phyloP scores from a whole-genome alignment of 2,797 vertebrate species.

The Chaetodon trifasciatus region DNA sequence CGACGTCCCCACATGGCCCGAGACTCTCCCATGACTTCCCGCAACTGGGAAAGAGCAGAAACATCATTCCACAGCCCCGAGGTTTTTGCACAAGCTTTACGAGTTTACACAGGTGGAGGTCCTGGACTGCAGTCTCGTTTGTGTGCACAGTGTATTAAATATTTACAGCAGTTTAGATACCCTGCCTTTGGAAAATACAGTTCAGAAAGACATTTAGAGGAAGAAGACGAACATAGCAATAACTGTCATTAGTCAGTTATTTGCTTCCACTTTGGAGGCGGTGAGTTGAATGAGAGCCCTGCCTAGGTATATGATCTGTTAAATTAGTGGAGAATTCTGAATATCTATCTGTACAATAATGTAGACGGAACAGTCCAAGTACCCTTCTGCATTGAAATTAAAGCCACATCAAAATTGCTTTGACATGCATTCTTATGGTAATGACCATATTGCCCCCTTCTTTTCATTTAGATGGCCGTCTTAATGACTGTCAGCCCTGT shows the following conservation, averaged over 20 bases:
- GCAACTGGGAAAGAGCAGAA: constrained; percentile 48
- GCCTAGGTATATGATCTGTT: constrained; percentile 60
- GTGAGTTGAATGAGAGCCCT: constrained; percentile 50
- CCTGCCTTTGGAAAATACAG: constrained; percentile 50
- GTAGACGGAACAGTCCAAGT: constrained; percentile 45
- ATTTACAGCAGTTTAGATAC: constrained; percentile 73
- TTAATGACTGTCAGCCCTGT: constrained; percentile 68
- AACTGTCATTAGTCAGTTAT: constrained; percentile 53
- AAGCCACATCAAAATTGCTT: constrained; percentile 74
- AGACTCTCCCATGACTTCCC: constrained; percentile 58
- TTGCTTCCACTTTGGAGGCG: constrained; percentile 47
- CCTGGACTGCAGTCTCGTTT: constrained; percentile 55
- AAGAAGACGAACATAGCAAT: constrained; percentile 22
- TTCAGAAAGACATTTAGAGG: constrained; percentile 40
- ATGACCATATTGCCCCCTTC: constrained; percentile 51
- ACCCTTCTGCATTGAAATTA: constrained; percentile 65
- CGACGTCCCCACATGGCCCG: constrained; percentile 64
- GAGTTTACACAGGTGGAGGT: constrained; percentile 80
- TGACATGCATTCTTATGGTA: constrained; percentile 81
- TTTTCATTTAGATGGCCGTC: constrained; percentile 67
- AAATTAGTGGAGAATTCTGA: constrained; percentile 63
- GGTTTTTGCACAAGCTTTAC: constrained; percentile 57
- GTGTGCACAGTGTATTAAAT: constrained; percentile 62
- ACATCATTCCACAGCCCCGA: constrained; percentile 54
- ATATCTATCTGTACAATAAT: constrained; percentile 45